phyloP scores from a whole-genome alignment of 2,888 invertebrate genomes.

The Resseliella maxima region DNA sequence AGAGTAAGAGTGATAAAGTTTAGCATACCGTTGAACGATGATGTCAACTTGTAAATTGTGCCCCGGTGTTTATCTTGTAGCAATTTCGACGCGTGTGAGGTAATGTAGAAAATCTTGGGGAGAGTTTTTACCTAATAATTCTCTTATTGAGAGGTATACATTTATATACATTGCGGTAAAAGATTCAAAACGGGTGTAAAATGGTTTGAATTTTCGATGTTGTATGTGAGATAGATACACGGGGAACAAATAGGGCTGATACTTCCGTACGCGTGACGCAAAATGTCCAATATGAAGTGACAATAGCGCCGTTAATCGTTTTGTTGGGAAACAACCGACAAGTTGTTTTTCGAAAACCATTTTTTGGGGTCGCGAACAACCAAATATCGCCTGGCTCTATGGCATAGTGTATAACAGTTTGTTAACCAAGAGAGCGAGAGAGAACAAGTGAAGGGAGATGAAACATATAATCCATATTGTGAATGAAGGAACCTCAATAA shows the following conservation, averaged over 20 bases:
- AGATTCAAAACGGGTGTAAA: conserved; percentile 27
- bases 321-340: background rate
- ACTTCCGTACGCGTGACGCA: background rate
- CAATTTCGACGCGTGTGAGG: conserved; percentile 21
- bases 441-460: background rate
- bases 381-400: too few relatives aligned
- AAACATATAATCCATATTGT: conserved; percentile 29
- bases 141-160: too few relatives aligned
- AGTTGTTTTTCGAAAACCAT: background rate
- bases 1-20: too few relatives aligned
- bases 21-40: background rate
- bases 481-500: background rate
- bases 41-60: background rate
- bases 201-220: background rate
- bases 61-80: background rate
- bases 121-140: conserved; percentile 8
- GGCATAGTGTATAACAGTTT: too few relatives aligned
- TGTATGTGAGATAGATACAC: background rate
- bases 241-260: background rate
- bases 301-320: conserved; percentile 55
- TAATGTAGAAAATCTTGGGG: background rate
- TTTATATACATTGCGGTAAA: background rate
- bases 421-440: too few relatives aligned
- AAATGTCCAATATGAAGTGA: background rate
- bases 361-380: conserved; percentile 17